Percentiles rank a stretch among this genome's conserved stretches.
Conservation (phyloP, 2,888 invertebrate species). For the Clusia tigrina region DNA sequence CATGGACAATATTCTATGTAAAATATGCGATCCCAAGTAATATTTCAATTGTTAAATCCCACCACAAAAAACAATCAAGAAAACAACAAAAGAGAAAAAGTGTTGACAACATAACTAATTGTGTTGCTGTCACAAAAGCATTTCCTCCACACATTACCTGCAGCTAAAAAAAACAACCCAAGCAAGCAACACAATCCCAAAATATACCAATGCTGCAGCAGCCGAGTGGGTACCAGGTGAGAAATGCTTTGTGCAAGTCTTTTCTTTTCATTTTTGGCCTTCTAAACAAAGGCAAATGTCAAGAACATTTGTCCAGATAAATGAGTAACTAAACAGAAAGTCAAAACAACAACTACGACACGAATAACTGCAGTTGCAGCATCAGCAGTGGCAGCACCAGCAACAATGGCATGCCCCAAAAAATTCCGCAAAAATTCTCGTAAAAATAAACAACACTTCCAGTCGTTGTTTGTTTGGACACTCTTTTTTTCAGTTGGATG, state of each 20-base stretch:
- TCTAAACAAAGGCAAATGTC: slow-evolving; percentile 22
- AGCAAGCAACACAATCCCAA: too few relatives aligned
- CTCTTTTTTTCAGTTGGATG: too few relatives aligned
- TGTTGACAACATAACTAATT: slow-evolving; percentile 1
- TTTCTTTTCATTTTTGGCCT: neutral
- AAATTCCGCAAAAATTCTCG: neutral
- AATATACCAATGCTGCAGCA: neutral
- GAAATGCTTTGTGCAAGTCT: slow-evolving; percentile 1
- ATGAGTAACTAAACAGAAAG: slow-evolving; percentile 31
- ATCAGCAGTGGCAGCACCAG: neutral
- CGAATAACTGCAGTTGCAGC: slow-evolving; percentile 1
- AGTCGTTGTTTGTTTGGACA: slow-evolving; percentile 1
- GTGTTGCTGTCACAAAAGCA: slow-evolving; percentile 7
- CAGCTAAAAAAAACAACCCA: slow-evolving; percentile 12
- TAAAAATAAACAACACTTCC: neutral
- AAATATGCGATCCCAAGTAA: neutral
- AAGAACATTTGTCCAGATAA: slow-evolving; percentile 31
- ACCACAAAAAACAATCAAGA: neutral
- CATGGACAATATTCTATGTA: neutral
- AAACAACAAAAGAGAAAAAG: neutral
- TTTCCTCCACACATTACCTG: neutral
- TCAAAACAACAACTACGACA: slow-evolving; percentile 21
- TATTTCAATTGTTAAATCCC: neutral
- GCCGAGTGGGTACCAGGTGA: neutral
- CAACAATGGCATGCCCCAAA: neutral